Evolutionary conservation across 2,888 invertebrate genomes (phyloP).

Genomic region (Drosophila formosana): DNA sequence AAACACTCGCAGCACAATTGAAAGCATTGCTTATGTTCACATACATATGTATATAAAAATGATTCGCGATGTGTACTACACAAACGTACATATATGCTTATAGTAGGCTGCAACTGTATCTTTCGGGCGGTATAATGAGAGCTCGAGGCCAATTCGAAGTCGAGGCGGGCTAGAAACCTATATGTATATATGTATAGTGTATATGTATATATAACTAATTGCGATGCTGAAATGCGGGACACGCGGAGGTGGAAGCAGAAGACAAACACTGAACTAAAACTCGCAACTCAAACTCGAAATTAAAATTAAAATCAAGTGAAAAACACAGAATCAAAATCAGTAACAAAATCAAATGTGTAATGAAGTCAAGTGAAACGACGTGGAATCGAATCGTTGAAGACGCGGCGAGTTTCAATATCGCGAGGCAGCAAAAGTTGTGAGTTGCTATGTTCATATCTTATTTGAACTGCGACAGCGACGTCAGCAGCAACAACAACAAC

Average conservation of each 20-base stretch:
- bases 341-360: constrained; percentile 41
- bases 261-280: constrained; percentile 27
- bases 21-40: too few relatives aligned
- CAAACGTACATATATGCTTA: background rate
- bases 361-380: constrained; percentile 56
- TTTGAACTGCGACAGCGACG: constrained; percentile 68
- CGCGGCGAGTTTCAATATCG: constrained; percentile 8
- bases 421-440: constrained; percentile 6
- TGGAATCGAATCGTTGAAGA: constrained; percentile 36
- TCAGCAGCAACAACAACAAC: constrained; percentile 31
- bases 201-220: background rate
- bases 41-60: background rate
- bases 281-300: constrained; percentile 27
- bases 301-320: background rate
- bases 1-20: too few relatives aligned
- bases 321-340: constrained; percentile 17
- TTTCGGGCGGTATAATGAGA: constrained; percentile 56
- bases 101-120: constrained; percentile 29
- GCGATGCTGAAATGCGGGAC: constrained; percentile 17
- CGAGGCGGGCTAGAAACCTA: constrained; percentile 35
- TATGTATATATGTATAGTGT: constrained; percentile 1
- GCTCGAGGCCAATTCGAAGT: constrained; percentile 24
- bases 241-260: background rate
- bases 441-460: constrained; percentile 78
- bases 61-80: too few relatives aligned